Base-by-base conservation (phyloP, 2,113 vertebrate species). In the Mola mola region DNA sequence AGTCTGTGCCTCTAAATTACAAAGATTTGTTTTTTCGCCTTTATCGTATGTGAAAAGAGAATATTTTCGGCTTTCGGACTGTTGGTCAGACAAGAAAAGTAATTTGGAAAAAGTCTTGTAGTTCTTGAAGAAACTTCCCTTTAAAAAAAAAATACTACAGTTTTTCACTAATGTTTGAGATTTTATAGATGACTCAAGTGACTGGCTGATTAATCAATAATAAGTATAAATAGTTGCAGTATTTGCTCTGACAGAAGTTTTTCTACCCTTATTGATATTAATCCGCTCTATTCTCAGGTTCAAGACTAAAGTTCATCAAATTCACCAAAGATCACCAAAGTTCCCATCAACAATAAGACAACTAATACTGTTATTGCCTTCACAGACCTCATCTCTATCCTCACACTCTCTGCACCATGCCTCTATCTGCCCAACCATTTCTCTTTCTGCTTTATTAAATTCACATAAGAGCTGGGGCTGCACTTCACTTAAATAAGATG, bases 401-500 rank as follows among this genome's bases (percentile, higher is more conserved):
- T 47, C 29, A 48, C 26, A 15, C 55, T 28, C n/a, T 15, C 26
- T 19, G 4, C 5, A 28, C 20, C 2, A 4, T 1, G 24, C 19
- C 8, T 36, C 8, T 42, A 43, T 43, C 48, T 55, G 31, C 59
- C 41, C 48, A 50, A 8, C 24, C 21, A 36, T 26, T 13, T 44
- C n/a, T 33, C 36, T 19, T n/a, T 47, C 26, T 28, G 5, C 43
- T 57, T 68, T 59, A 68, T 66, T 26, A 31, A 62, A 68, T 43
- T 43, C 29, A 20, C n/a, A 24, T 15, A 15, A 55, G 38, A 49
- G 22, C 22, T 21, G 34, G 12, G 41, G 28, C 41, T 51, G 38
- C 31, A 13, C 13, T 55, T 38, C 19, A 42, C 31, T 77, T 68
- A 42, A 66, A 75, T 58, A 60, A 67, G 36, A 59, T 51, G 15